Conservation (phyloP, 2,113 vertebrate species). For the Pachyramphus minor region DNA sequence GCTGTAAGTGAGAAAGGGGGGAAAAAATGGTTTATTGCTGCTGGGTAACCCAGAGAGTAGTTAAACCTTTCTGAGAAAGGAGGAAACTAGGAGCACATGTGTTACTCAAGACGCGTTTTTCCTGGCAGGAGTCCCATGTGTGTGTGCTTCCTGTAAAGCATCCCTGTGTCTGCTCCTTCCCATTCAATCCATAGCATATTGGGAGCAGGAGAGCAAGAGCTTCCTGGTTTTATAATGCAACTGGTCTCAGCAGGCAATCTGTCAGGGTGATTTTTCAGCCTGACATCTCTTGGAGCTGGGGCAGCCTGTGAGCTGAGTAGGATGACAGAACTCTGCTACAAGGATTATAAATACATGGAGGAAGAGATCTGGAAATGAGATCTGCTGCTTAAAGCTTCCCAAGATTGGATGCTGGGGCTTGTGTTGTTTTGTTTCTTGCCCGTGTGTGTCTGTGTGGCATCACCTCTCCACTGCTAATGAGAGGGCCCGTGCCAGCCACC, state of each 20-base stretch:
- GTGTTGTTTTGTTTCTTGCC: neutral
- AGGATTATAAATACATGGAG: neutral
- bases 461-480: neutral
- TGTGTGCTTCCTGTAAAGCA: neutral
- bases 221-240: neutral
- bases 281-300: neutral
- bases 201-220: neutral
- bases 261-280: constrained; percentile 17
- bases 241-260: constrained; percentile 5
- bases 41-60: neutral
- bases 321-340: neutral
- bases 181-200: neutral
- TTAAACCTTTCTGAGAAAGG: constrained; percentile 23
- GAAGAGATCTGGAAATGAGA: neutral
- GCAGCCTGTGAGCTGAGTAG: neutral
- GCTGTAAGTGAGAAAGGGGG: constrained; percentile 45
- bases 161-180: neutral
- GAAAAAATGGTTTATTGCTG: constrained; percentile 1
- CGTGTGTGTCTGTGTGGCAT: neutral
- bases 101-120: constrained; percentile 29
- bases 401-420: neutral
- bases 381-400: neutral
- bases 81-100: neutral
- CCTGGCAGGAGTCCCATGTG: constrained; percentile 2
- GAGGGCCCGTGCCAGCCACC: neutral